A percentile compares a stretch with the other conserved stretches of the same genome.
These are phyloP conservation scores for Molorchus minor DNA, from an alignment of 2,888 invertebrate genomes.

Conservation along the genomic window DNA sequence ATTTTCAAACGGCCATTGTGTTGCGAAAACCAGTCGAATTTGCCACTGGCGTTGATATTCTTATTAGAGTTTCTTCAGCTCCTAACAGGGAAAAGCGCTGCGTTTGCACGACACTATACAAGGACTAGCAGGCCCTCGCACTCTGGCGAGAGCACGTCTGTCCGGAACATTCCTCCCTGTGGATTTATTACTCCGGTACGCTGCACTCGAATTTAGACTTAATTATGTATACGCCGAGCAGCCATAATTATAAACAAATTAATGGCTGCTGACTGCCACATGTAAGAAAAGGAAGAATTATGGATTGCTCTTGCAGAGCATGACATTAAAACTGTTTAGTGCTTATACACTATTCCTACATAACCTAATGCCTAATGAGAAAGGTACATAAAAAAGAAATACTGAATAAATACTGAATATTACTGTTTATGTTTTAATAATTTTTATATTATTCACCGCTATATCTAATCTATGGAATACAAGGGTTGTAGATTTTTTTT, in stretches of 20 bases:
- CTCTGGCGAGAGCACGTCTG: neutral
- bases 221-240: constrained; percentile 9
- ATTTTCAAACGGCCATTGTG: too few relatives aligned
- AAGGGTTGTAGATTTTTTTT: too few relatives aligned
- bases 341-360: too few relatives aligned
- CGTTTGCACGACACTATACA: neutral
- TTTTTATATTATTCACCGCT: too few relatives aligned
- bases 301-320: neutral
- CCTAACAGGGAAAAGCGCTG: neutral
- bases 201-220: constrained; percentile 16
- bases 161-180: constrained; percentile 11
- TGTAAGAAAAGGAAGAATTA: neutral
- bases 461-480: too few relatives aligned
- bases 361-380: too few relatives aligned
- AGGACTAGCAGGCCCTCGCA: neutral
- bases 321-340: too few relatives aligned
- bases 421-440: too few relatives aligned
- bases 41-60: neutral
- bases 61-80: neutral
- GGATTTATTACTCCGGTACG: constrained; percentile 13
- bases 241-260: constrained; percentile 15
- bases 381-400: too few relatives aligned
- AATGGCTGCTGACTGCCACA: neutral
- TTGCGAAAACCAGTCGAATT: too few relatives aligned
- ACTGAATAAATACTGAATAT: too few relatives aligned